Base-by-base conservation (phyloP, 2,888 invertebrate genomes). In the Patella depressa region DNA sequence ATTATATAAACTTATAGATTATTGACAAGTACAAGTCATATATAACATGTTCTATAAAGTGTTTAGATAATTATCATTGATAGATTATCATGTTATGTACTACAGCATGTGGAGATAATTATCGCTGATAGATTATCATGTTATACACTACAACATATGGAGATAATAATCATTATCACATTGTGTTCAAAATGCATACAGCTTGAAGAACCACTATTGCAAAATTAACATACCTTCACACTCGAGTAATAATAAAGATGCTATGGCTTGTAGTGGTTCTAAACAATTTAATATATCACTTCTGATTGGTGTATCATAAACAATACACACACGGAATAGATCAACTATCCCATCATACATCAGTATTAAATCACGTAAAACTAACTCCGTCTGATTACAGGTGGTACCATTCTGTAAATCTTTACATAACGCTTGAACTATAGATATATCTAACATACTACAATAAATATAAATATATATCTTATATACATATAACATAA, bases 331-430 rank as follows among this genome's bases (percentile, higher is more conserved):
- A 72, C 83, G 82, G 34, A 89, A 76, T 55, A 90, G 81, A 0
- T 80, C 78, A n/a, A 89, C 74, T 4, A 89, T 82, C 53, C 84
- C 80, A 54, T 81, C 78, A 76, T 88, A 88, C 85, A 90, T 87
- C 53, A 83, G 81, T 59, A 90, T 80, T n/a, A 89, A 82, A 78
- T 89, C 88, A 24, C 84, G 79, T 80, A 89, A 86, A n/a, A 87
- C 85, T 74, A 89, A 78, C 59, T 86, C 85, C 69, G 83, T 82
- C 80, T 85, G 87, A 19, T 83, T 80, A n/a, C 79, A 76, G 57
- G 78, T 76, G 9, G 80, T 78, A 2, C 79, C 81, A 11, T 77
- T 80, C 72, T 82, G 79, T 75, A 89, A 82, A 73, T 87, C 87
- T 12, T 81, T 76, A 73, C 83, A 81, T 78, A 85, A 84, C 12